Base-by-base conservation (phyloP, 2,797 vertebrate species). In the Alexandromys oeconomus region DNA sequence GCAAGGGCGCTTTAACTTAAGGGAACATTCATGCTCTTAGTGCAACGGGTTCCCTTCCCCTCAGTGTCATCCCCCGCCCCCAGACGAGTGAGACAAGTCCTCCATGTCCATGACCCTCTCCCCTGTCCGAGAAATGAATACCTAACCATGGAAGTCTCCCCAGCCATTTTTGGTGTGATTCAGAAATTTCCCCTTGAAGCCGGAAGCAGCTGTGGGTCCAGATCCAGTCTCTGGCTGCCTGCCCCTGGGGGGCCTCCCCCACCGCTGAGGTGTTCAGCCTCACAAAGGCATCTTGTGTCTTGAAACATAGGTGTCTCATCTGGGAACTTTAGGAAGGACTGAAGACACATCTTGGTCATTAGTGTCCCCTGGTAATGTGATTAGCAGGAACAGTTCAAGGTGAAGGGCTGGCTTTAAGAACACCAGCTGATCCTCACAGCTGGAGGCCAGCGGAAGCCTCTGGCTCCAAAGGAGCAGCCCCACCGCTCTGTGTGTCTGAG, bases 371-470 rank as follows among this genome's bases (percentile, higher is more conserved):
- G 34, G 89, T n/a, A 82, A 61, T 15, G 81, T 92, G 91, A 95
- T 91, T 92, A 94, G 74, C 59, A 71, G 43, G 76, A 65, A 21
- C 14, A 78, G 76, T 92, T 67, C 65, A 94, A 95, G 89, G 92
- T 78, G 61, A 96, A 93, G 77, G 54, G 69, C 29, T 57, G 69
- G 87, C 89, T 90, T 93, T 73, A 78, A 96, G 92, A 87, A 84
- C 77, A 90, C 81, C 87, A 88, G 89, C 27, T 59, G 43, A 80
- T 92, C 37, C 86, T 84, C 86, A 90, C 86, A 92, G 93, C 57
- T 77, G 86, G 85, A 93, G 89, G 65, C 74, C 77, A 65, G 43
- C 21, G 7, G 80, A 12, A 11, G 21, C 17, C 40, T 34, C 31
- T n/a, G 2, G 69, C 61, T 78, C 27, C 3, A 40, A 57, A 92